phyloP scores from a whole-genome alignment of 2,888 invertebrate genomes.

The Leptopilina myrica region DNA sequence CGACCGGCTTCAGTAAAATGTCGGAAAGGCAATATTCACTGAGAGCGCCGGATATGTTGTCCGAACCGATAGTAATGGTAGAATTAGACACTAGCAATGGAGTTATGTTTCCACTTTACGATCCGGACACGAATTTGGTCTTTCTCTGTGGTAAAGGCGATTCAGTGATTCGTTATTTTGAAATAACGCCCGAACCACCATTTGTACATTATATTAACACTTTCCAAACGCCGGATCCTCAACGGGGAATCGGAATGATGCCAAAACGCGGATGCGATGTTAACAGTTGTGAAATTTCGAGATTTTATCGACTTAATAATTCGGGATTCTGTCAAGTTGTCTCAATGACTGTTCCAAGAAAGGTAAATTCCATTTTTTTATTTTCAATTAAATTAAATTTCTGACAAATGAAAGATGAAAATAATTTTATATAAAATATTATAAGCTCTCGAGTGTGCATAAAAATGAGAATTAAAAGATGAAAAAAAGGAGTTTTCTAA shows the following conservation, averaged over 20 bases:
- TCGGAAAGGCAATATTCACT: constrained; percentile 98
- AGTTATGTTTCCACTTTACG: constrained; percentile 97
- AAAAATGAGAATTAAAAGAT: no score
- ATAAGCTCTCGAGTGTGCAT: no score
- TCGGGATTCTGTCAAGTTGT: constrained; percentile 95
- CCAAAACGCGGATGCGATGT: constrained; percentile 98
- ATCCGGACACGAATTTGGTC: constrained; percentile 96
- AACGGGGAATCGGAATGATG: constrained; percentile 98
- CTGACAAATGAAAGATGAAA: no score
- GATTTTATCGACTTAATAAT: constrained; percentile 97
- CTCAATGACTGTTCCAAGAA: constrained; percentile 98
- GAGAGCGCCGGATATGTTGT: constrained; percentile 91
- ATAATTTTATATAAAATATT: no score
- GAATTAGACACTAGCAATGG: constrained; percentile 97
- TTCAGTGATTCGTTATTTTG: constrained; percentile 97
- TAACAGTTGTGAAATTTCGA: constrained; percentile 93
- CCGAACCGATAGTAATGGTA: constrained; percentile 93
- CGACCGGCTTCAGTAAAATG: constrained; percentile 94
- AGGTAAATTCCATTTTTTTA: constrained; percentile 77
- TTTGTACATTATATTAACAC: constrained; percentile 98
- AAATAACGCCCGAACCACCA: constrained; percentile 94
- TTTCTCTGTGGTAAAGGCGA: constrained; percentile 98
- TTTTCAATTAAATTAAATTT: not conserved
- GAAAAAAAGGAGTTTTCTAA: no score
- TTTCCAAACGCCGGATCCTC: constrained; percentile 98